phyloP scores from a whole-genome alignment of 1,140 invertebrate genomes.

The Galendromus occidentalis region DNA sequence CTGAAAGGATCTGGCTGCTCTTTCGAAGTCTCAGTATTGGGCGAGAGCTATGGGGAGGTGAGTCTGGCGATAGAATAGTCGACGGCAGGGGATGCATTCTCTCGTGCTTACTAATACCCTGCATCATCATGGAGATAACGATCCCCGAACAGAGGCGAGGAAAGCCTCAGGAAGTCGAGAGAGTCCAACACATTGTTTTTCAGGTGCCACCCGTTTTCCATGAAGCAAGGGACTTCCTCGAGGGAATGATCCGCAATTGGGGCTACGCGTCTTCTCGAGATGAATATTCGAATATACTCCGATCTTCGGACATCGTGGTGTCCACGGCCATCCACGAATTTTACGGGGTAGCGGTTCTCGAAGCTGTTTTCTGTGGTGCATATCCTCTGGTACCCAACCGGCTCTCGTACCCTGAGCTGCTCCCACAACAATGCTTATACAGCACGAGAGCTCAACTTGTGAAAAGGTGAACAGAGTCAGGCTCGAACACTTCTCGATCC shows the following conservation, averaged over 20 bases:
- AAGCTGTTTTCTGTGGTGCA: constrained; percentile 44
- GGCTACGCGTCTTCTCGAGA: constrained; percentile 37
- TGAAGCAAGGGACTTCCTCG: constrained; percentile 32
- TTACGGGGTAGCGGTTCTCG: constrained; percentile 51
- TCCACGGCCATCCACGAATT: constrained; percentile 56
- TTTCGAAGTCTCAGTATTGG: constrained; percentile 43
- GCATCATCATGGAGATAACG: not conserved
- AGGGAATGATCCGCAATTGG: constrained; percentile 37
- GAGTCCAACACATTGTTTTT: not conserved
- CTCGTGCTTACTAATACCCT: too few species aligned
- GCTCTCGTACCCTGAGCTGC: constrained; percentile 53
- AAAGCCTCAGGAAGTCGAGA: too few species aligned
- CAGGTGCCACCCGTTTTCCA: constrained; percentile 30
- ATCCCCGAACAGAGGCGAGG: not conserved
- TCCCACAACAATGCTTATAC: constrained; percentile 28
- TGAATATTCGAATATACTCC: constrained; percentile 38
- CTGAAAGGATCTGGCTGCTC: constrained; percentile 34
- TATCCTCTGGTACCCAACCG: constrained; percentile 45
- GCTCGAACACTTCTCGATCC: too few species aligned
- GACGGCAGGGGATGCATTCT: too few species aligned
- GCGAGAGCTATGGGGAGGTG: constrained; percentile 36
- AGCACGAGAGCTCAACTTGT: not conserved
- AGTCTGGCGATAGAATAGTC: too few species aligned
- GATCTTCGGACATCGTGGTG: constrained; percentile 39
- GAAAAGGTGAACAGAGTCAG: not conserved